A percentile compares a stretch with the other conserved stretches of the same genome.
These are phyloP conservation scores for Neopelma chrysocephalum DNA, from an alignment of 2,797 vertebrate species.

Conservation along the genomic window DNA sequence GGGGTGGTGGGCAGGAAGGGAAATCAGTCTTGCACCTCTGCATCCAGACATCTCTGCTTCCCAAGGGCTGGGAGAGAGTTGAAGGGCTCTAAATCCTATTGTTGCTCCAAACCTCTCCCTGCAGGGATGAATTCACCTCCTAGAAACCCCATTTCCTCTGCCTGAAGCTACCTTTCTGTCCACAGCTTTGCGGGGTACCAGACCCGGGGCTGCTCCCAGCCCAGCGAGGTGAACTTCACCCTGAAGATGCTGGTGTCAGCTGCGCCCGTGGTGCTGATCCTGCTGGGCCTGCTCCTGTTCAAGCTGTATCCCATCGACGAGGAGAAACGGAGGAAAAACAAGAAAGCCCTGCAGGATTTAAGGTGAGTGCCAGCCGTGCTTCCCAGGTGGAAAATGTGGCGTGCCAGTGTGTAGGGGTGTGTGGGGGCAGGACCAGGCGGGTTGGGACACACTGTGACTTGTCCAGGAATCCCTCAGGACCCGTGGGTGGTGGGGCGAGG, in stretches of 20 bases:
- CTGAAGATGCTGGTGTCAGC: constrained; percentile 91
- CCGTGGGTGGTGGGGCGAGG: background rate
- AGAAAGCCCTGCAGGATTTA: constrained; percentile 87
- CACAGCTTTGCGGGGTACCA: constrained; percentile 91
- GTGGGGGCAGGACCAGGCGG: background rate
- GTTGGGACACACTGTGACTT: background rate
- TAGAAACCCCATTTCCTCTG: fast-evolving
- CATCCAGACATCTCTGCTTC: background rate
- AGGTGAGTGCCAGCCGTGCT: constrained; percentile 72
- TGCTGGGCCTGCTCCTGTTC: constrained; percentile 88
- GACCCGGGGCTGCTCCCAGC: constrained; percentile 88
- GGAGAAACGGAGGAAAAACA: constrained; percentile 85
- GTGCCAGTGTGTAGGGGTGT: fast-evolving
- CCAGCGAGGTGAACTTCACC: constrained; percentile 83
- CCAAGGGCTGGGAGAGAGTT: background rate
- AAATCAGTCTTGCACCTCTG: background rate
- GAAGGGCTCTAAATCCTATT: background rate
- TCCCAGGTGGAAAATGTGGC: fast-evolving
- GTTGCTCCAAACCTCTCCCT: background rate
- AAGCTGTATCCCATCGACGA: constrained; percentile 91
- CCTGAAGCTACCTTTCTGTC: background rate
- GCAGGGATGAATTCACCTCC: background rate
- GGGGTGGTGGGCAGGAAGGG: background rate
- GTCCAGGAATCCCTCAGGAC: background rate
- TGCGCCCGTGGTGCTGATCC: constrained; percentile 85